Evolutionary conservation across 2,113 vertebrate species (phyloP), one percentile per base, ranked within the genome.

Genomic region (Nipponia nippon): DNA sequence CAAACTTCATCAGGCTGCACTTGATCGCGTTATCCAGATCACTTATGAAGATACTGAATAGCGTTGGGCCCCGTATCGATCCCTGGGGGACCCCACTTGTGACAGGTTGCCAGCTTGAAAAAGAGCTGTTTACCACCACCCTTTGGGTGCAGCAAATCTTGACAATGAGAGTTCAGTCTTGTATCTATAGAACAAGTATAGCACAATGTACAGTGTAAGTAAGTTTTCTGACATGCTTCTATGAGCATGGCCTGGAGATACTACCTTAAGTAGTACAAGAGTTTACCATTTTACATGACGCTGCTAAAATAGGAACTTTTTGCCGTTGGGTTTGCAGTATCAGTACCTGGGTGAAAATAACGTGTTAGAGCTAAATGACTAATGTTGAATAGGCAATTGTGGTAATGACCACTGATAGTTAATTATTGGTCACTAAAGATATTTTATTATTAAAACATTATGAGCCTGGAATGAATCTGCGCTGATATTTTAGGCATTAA

Each of bases 161-260:
- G 59, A 38, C 7, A 19, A 36, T 34, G 59, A 26, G 16, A 69
- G 40, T 50, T 3, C 8, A 65, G 6, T 53, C 5, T 20, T 77
- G 1, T 52, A 3, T 62, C 16, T 69, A 2, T 36, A 9, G n/a
- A 61, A 25, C 20, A 53, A 34, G 9, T 26, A 6, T 9, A 34
- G 19, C 36, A 8, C 16, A 26, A 5, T 5, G 4, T 1, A 4
- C 36, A 32, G 3, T 46, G 3, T 53, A 26, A 69, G 4, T 58
- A 30, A 69, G 29, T 55, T 85, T 72, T 55, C 27, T 83, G 27
- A 23, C 17, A 2, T 5, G 3, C 17, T 40, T 21, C n/a, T 53
- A 0, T 13, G 8, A 40, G 46, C 7, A 0, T 49, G 27, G 66
- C 22, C 42, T 73, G 50, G 32, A 38, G 47, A 25, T 30, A 20